phyloP scores from a whole-genome alignment of 2,113 vertebrate genomes.

The Anoura caudifer region DNA sequence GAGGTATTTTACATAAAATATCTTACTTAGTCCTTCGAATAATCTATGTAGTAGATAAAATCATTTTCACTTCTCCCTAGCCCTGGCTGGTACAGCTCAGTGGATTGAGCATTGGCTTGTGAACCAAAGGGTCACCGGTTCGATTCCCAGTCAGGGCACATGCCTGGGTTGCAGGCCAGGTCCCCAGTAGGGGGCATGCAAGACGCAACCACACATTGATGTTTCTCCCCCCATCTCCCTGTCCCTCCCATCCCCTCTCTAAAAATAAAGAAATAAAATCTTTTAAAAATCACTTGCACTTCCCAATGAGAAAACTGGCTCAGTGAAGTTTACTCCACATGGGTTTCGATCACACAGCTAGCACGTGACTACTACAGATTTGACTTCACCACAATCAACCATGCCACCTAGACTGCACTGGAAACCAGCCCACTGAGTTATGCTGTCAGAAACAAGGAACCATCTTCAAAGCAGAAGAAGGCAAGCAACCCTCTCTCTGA shows the following conservation, averaged over 20 bases:
- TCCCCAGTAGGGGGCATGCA: too few relatives aligned
- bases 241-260: too few relatives aligned
- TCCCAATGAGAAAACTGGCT: background rate
- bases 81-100: too few relatives aligned
- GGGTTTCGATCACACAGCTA: background rate
- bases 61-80: background rate
- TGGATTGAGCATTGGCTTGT: too few relatives aligned
- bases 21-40: background rate
- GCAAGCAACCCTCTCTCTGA: background rate
- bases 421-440: background rate
- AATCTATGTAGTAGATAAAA: background rate
- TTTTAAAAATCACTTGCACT: background rate
- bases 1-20: background rate
- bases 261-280: too few relatives aligned
- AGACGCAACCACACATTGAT: too few relatives aligned
- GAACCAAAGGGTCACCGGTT: too few relatives aligned
- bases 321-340: background rate
- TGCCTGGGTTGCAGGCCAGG: too few relatives aligned
- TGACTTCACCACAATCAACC: background rate
- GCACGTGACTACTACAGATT: background rate
- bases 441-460: background rate
- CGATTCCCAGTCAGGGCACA: too few relatives aligned
- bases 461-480: background rate
- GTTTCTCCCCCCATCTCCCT: too few relatives aligned
- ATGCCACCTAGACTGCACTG: background rate